Percentiles rank a stretch among this genome's conserved stretches.
phyloP scores from a whole-genome alignment of 2,113 vertebrate genomes.

The Silurus meridionalis region DNA sequence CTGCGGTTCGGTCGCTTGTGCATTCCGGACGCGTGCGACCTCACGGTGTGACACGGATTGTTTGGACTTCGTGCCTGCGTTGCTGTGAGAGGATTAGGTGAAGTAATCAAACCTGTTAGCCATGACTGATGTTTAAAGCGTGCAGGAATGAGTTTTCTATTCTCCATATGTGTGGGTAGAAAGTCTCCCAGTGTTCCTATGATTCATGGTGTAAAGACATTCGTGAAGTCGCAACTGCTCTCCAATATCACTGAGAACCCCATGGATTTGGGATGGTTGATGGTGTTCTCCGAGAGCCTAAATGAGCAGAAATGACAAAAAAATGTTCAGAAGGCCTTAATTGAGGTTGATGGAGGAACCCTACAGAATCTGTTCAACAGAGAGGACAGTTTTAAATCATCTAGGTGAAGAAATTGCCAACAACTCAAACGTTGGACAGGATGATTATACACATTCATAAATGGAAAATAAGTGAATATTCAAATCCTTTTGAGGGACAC shows the following conservation, averaged over 20 bases:
- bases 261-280: conserved; percentile 7
- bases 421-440: neutral
- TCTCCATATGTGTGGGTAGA: neutral
- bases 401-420: too few species aligned
- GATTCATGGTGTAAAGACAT: neutral
- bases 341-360: too few species aligned
- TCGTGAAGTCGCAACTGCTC: neutral
- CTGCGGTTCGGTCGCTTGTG: neutral
- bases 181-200: neutral
- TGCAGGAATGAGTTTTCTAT: neutral
- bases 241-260: conserved; percentile 28
- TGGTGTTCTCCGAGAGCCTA: conserved; percentile 6
- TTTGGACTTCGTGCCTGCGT: conserved; percentile 42
- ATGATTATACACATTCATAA: neutral
- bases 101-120: conserved; percentile 50
- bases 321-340: neutral
- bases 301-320: conserved; percentile 20
- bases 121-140: conserved; percentile 36
- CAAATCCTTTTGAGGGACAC: neutral
- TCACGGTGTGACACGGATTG: conserved; percentile 14
- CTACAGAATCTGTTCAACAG: too few species aligned
- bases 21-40: conserved; percentile 10
- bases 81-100: conserved; percentile 52
- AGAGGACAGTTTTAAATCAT: too few species aligned
- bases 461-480: neutral